Base-by-base conservation (phyloP, 2,888 invertebrate genomes). In the Tenthredo notha region DNA sequence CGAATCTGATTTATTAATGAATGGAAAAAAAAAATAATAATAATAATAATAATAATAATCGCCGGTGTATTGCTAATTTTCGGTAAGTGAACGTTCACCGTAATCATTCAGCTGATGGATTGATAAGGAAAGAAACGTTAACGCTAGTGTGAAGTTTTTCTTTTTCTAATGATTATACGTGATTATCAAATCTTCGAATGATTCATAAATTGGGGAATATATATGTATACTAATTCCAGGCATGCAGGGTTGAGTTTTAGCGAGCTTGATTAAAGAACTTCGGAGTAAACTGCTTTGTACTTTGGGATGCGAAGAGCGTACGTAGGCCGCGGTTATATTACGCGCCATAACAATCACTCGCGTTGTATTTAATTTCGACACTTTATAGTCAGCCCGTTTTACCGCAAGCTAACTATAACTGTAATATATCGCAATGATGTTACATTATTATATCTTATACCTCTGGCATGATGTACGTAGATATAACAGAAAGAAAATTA, bases 301-400 rank as follows among this genome's bases (percentile, higher is more conserved):
- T 74, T 74, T 37, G 12, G 4, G 43, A 74, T 74, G 40, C 74
- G 74, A n/a, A 21, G 9, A 40, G 43, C 40, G 74, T 70, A 70
- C 25, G 70, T 37, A 70, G 33, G 37, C 21, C 40, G 74, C 1
- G n/a, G n/a, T 74, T 43, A 43, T 43, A 43, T 40, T 74, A 74
- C 74, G 10, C 43, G 4, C 40, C 7, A 1, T 74, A 74, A 43
- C n/a, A 70, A 70, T 70, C 74, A 43, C 43, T 43, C 33, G 43
- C 37, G 40, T 10, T 37, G 25, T 47, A 74, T 40, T 74, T 74
- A 74, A 74, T 74, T 74, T 43, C 74, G 74, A 74, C 74, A 74
- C 40, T 74, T 74, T 74, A 74, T 40, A 74, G 43, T 43, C 74
- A 33, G 18, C 33, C 33, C 29, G 33, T 67, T 67, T 33, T 67